Evolutionary conservation across 1,140 invertebrate genomes (phyloP).

Genomic region (Protaetia brevitarsis): DNA sequence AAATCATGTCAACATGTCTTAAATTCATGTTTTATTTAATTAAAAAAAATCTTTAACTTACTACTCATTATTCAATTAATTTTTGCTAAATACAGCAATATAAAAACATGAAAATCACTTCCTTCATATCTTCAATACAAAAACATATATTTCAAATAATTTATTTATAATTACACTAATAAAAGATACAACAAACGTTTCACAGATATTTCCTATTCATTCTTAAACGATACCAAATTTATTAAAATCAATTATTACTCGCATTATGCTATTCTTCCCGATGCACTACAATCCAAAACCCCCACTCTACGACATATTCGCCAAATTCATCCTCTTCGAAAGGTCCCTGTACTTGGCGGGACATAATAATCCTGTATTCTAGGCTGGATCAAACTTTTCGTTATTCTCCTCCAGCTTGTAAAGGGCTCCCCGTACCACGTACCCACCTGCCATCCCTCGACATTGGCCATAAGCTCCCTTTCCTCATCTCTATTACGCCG

Average conservation of each 20-base stretch:
- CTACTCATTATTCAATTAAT: too few species aligned
- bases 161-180: too few species aligned
- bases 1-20: neutral
- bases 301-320: slow-evolving; percentile 8
- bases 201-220: too few species aligned
- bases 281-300: neutral
- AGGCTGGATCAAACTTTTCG: slow-evolving; percentile 59
- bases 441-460: slow-evolving; percentile 84
- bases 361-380: slow-evolving; percentile 68
- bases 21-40: neutral
- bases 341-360: slow-evolving; percentile 54
- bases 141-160: too few species aligned
- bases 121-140: too few species aligned
- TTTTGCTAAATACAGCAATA: too few species aligned
- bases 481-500: slow-evolving; percentile 80
- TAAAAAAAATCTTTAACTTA: too few species aligned
- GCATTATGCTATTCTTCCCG: neutral
- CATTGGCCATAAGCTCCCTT: slow-evolving; percentile 80
- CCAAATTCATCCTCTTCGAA: slow-evolving; percentile 52
- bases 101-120: too few species aligned
- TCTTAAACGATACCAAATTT: neutral
- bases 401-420: slow-evolving; percentile 57
- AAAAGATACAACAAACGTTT: too few species aligned
- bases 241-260: neutral
- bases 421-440: slow-evolving; percentile 81